These are phyloP conservation scores for Cinara cedri DNA, from an alignment of 2,888 invertebrate species.

Conservation along the genomic window DNA sequence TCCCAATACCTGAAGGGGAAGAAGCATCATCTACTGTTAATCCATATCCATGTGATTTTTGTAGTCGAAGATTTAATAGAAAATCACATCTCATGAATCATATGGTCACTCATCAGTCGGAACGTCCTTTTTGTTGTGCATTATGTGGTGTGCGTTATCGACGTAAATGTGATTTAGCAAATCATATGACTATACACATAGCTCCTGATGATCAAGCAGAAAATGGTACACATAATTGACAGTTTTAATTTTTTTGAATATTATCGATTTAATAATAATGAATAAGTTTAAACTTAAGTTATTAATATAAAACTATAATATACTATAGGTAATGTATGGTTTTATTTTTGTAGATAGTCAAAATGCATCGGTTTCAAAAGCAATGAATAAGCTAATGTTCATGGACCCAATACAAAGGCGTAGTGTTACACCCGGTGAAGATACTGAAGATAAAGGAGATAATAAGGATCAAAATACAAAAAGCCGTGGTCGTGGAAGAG, in stretches of 20 bases:
- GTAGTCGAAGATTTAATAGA: constrained; percentile 80
- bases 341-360: constrained; percentile 37
- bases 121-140: constrained; percentile 78
- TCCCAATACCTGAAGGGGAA: constrained; percentile 81
- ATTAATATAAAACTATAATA: constrained; percentile 3
- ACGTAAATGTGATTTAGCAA: constrained; percentile 79
- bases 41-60: constrained; percentile 86
- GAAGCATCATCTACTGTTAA: constrained; percentile 60
- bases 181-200: constrained; percentile 73
- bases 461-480: constrained; percentile 14
- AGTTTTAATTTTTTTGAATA: background rate
- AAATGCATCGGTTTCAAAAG: constrained; percentile 51
- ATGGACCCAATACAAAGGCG: constrained; percentile 25
- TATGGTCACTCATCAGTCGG: constrained; percentile 85
- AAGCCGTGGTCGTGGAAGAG: constrained; percentile 46
- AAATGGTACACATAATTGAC: background rate
- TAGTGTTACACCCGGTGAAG: constrained; percentile 38
- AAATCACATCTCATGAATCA: constrained; percentile 85
- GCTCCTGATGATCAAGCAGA: constrained; percentile 58
- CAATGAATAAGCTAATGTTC: constrained; percentile 52
- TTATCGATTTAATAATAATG: too few species aligned
- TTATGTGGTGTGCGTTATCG: constrained; percentile 81
- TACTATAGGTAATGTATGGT: too few species aligned
- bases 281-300: background rate
- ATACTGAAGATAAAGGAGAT: constrained; percentile 26